A percentile compares a stretch with the other conserved stretches of the same genome.
Evolutionary conservation across 2,888 invertebrate species (phyloP).

Genomic region (Ditula angustiorana): DNA sequence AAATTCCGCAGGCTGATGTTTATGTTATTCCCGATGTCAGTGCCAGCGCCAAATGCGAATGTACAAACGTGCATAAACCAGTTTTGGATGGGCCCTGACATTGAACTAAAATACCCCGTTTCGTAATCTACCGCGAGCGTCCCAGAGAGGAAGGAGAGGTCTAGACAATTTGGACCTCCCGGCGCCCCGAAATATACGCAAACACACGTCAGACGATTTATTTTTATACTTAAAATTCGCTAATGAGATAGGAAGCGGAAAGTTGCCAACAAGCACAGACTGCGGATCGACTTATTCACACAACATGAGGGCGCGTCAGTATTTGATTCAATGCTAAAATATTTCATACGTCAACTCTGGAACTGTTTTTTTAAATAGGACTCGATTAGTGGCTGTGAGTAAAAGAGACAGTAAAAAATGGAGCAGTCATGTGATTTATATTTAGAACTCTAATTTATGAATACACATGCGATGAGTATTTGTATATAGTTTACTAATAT

Average conservation of each 20-base stretch:
- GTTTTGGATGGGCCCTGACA: conserved; percentile 4
- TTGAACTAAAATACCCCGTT: conserved; percentile 25
- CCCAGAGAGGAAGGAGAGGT: conserved; percentile 20
- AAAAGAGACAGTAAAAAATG: conserved; percentile 2
- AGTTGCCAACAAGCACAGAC: conserved; percentile 26
- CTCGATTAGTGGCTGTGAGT: conserved; percentile 10
- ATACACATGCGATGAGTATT: no score
- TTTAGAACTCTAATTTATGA: not conserved
- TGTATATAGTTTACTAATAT: no score
- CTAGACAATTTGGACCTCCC: conserved; percentile 16
- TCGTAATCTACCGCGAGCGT: conserved; percentile 2
- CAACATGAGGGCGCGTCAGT: conserved; percentile 19
- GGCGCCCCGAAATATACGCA: conserved; percentile 42
- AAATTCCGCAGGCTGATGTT: conserved; percentile 44
- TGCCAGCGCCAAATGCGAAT: conserved; percentile 45
- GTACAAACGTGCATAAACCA: conserved; percentile 24
- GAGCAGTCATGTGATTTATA: not conserved
- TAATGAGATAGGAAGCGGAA: conserved; percentile 40
- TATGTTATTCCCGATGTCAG: conserved; percentile 45
- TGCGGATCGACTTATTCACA: conserved; percentile 15
- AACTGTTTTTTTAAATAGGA: conserved; percentile 17
- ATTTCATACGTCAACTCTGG: conserved; percentile 17
- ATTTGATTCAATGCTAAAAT: conserved; percentile 25
- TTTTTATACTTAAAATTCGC: conserved; percentile 40
- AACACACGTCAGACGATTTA: conserved; percentile 40